These are phyloP conservation scores for Daubentonia madagascariensis DNA, from an alignment of 2,113 vertebrate species.

Conservation along the genomic window DNA sequence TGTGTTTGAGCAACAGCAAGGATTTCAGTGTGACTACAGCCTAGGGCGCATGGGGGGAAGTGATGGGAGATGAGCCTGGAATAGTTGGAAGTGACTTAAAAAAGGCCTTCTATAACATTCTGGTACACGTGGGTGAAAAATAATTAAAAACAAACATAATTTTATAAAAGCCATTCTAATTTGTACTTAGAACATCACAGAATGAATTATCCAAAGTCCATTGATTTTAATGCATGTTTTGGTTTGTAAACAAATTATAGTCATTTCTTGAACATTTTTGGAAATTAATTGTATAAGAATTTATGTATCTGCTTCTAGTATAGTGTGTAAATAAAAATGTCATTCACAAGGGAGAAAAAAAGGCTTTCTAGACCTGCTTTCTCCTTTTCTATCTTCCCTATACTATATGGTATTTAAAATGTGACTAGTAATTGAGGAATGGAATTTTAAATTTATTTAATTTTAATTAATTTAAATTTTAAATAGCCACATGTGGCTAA, in stretches of 20 bases:
- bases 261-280: conserved; percentile 99
- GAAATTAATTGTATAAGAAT: conserved; percentile 94
- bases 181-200: conserved; percentile 82
- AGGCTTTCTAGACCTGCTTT: background rate
- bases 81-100: background rate
- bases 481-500: background rate
- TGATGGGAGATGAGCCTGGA: background rate
- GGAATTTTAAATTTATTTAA: background rate
- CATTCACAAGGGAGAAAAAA: conserved; percentile 84
- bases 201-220: conserved; percentile 91
- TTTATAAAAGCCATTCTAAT: background rate
- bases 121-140: too few relatives aligned
- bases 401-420: background rate
- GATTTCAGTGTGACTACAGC: background rate
- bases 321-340: conserved; percentile 93
- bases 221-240: conserved; percentile 90
- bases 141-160: too few relatives aligned
- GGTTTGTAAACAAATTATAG: conserved; percentile 89
- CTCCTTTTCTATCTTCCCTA: background rate
- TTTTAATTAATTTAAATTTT: background rate
- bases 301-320: conserved; percentile 96
- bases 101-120: too few relatives aligned
- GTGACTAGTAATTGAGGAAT: background rate
- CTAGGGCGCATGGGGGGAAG: background rate
- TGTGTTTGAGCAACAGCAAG: background rate